Conservation (phyloP, 2,113 vertebrate species). For the Amblyornis subalaris region DNA sequence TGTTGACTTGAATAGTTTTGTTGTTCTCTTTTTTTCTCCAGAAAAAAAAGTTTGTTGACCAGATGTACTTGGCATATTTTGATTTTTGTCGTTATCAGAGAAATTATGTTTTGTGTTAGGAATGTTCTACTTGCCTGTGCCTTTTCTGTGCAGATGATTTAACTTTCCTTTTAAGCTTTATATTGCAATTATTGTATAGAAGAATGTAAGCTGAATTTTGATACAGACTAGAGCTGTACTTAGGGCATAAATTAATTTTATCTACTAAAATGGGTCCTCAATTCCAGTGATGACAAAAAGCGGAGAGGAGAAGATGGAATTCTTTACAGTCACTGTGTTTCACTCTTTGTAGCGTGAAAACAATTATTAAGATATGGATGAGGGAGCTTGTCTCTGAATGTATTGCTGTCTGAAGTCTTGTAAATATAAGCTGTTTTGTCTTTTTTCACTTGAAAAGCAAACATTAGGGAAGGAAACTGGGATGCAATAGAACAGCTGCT, state of each 20-base stretch:
- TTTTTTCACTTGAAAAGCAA: neutral
- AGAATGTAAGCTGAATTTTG: neutral
- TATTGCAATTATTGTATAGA: neutral
- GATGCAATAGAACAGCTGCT: neutral
- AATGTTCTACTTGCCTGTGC: neutral
- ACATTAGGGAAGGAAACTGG: neutral
- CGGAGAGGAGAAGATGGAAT: neutral
- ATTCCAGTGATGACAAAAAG: neutral
- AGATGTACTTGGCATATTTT: neutral
- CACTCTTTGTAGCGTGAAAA: neutral
- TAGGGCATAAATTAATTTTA: neutral
- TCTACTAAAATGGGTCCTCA: neutral
- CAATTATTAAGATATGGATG: neutral
- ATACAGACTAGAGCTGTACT: neutral
- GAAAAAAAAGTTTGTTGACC: neutral
- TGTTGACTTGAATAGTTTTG: neutral
- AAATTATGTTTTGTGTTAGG: neutral
- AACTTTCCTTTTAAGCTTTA: neutral
- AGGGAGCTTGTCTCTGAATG: neutral
- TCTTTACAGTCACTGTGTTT: neutral
- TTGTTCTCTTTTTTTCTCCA: neutral
- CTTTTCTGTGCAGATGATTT: neutral
- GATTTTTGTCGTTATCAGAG: neutral
- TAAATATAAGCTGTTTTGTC: neutral
- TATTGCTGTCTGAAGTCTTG: neutral